phyloP scores from a whole-genome alignment of 2,888 invertebrate genomes.

The Scaptomyza parva region DNA sequence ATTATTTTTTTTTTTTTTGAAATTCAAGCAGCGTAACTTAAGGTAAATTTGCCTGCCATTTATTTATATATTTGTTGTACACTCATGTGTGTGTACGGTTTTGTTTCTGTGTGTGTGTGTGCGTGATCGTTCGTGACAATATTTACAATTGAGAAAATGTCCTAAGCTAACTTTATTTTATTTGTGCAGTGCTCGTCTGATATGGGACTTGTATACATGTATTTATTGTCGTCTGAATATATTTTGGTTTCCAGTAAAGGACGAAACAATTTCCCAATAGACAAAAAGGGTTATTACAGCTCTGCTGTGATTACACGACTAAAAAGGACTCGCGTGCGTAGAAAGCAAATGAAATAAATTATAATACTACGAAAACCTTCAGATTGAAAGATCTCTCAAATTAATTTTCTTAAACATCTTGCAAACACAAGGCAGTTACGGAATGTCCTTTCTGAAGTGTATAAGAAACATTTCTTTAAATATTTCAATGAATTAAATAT shows the following conservation, averaged over 20 bases:
- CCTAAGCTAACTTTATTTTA: conserved; percentile 70
- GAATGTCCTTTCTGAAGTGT: no score
- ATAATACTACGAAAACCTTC: conserved; percentile 5
- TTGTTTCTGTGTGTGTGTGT: conserved; percentile 10
- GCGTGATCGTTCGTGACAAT: conserved; percentile 60
- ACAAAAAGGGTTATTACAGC: conserved; percentile 50
- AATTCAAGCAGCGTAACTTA: conserved; percentile 68
- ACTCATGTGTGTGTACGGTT: conserved; percentile 10
- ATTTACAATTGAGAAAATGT: conserved; percentile 63
- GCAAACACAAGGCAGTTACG: no score
- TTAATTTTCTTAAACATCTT: conserved; percentile 10
- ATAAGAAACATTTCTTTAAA: no score
- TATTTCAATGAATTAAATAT: no score
- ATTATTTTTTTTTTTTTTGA: conserved; percentile 37
- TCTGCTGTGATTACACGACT: conserved; percentile 47
- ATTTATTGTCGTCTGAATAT: conserved; percentile 36
- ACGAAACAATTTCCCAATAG: conserved; percentile 40
- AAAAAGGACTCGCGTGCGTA: conserved; percentile 35
- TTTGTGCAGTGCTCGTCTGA: conserved; percentile 54
- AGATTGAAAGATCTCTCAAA: conserved; percentile 11
- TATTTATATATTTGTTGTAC: conserved; percentile 22
- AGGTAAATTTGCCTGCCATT: conserved; percentile 55
- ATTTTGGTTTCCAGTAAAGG: conserved; percentile 28
- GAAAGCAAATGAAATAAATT: conserved; percentile 51
- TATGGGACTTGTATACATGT: conserved; percentile 29